Conservation (phyloP, 1,140 invertebrate genomes). For the Drosophila kurseongensis region DNA sequence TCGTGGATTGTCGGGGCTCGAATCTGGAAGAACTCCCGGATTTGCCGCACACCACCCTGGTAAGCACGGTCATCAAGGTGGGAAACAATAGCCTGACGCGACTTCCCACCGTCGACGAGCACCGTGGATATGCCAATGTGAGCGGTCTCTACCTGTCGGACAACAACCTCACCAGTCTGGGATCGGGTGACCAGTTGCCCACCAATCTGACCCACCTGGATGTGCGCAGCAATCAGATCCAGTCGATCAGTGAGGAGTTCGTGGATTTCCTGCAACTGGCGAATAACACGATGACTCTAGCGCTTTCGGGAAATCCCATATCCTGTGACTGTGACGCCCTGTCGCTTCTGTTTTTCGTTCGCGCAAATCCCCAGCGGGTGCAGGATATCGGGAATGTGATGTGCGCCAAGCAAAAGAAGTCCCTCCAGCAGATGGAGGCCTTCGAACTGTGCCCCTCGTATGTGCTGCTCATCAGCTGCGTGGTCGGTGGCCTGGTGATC, state of each 20-base stretch:
- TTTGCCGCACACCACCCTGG: conserved; percentile 58
- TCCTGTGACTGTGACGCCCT: conserved; percentile 87
- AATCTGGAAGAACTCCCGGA: conserved; percentile 73
- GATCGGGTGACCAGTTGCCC: conserved; percentile 63
- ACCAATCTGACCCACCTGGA: conserved; percentile 83
- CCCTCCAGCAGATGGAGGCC: conserved; percentile 81
- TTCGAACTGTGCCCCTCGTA: conserved; percentile 86
- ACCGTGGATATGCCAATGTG: conserved; percentile 84
- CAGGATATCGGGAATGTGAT: conserved; percentile 80
- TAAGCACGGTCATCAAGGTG: conserved; percentile 85
- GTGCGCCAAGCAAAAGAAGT: conserved; percentile 79
- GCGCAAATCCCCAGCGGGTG: conserved; percentile 82
- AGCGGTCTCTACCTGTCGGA: conserved; percentile 85
- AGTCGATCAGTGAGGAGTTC: conserved; percentile 74
- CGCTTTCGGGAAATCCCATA: conserved; percentile 87
- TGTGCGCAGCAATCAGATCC: conserved; percentile 86
- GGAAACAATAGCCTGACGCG: conserved; percentile 84
- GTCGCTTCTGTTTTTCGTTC: conserved; percentile 86
- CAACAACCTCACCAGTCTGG: conserved; percentile 85
- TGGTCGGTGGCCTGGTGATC: conserved; percentile 84
- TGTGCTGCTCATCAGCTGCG: conserved; percentile 78
- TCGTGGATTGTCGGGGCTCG: conserved; percentile 86
- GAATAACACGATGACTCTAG: conserved; percentile 78
- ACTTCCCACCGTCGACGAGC: conserved; percentile 75
- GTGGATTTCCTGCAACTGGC: conserved; percentile 75